A percentile compares a stretch with the other conserved stretches of the same genome.
These are phyloP conservation scores for Melanogrammus aeglefinus DNA, from an alignment of 2,797 vertebrate species.

Conservation along the genomic window DNA sequence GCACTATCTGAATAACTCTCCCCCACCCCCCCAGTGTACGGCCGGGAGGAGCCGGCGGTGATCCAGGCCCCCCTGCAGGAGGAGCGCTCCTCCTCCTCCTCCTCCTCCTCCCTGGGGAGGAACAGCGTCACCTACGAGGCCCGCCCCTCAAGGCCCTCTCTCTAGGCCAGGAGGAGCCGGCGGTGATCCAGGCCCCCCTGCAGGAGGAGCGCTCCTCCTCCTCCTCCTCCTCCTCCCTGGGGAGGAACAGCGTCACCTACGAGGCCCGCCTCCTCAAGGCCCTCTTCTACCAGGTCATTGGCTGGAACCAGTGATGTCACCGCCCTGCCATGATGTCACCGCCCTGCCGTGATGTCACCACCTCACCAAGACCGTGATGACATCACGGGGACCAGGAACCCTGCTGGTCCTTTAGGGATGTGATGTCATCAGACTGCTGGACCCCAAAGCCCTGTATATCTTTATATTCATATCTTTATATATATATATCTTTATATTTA, in stretches of 20 bases:
- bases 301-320: slow-evolving; percentile 76
- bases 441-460: no score
- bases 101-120: slow-evolving; percentile 74
- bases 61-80: slow-evolving; percentile 93
- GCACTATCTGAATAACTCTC: no score
- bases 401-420: no score
- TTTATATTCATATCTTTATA: no score
- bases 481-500: no score
- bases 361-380: no score
- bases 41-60: slow-evolving; percentile 82
- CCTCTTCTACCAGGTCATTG: slow-evolving; percentile 85
- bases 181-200: slow-evolving; percentile 88
- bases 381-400: no score
- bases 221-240: slow-evolving; percentile 59
- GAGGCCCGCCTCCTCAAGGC: slow-evolving; percentile 88
- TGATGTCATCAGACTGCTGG: no score
- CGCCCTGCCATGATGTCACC: slow-evolving; percentile 33
- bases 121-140: slow-evolving; percentile 94
- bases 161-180: slow-evolving; percentile 82
- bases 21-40: slow-evolving; percentile 63
- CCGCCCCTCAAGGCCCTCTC: slow-evolving; percentile 83
- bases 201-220: slow-evolving; percentile 75
- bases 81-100: slow-evolving; percentile 50
- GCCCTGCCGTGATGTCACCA: not conserved
- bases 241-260: slow-evolving; percentile 92